Percentiles rank a stretch among this genome's conserved stretches.
These are phyloP conservation scores for Lepidotrigona ventralis DNA, from an alignment of 1,140 invertebrate genomes.

Conservation along the genomic window DNA sequence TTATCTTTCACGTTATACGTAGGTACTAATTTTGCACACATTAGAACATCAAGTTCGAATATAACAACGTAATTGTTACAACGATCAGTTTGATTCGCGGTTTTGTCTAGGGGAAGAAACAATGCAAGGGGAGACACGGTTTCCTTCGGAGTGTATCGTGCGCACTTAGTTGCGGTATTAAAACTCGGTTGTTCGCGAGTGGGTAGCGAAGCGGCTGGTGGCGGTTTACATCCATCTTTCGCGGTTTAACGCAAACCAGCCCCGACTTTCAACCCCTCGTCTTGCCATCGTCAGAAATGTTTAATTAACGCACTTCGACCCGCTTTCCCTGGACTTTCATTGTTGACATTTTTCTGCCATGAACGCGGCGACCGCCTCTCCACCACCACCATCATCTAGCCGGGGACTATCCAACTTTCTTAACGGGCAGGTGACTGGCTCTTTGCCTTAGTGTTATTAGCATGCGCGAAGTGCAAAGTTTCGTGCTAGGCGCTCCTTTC, in stretches of 20 bases:
- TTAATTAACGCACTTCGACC: slow-evolving; percentile 66
- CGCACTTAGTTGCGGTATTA: slow-evolving; percentile 1
- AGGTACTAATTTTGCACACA: no score
- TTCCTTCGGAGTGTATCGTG: not conserved
- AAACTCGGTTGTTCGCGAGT: slow-evolving; percentile 10
- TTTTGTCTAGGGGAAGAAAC: not conserved
- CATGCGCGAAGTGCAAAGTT: slow-evolving; percentile 53
- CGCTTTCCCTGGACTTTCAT: slow-evolving; percentile 53
- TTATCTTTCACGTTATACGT: no score
- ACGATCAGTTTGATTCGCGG: not conserved
- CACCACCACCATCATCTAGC: not conserved
- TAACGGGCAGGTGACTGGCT: slow-evolving; percentile 55
- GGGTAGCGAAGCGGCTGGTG: slow-evolving; percentile 8
- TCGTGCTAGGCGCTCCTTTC: slow-evolving; percentile 25
- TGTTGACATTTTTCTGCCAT: slow-evolving; percentile 60
- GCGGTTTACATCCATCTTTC: slow-evolving; percentile 46
- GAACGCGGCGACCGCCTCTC: slow-evolving; percentile 41
- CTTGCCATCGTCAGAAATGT: slow-evolving; percentile 56
- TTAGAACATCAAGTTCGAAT: no score
- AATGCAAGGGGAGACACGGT: not conserved
- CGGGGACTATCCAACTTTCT: slow-evolving; percentile 58
- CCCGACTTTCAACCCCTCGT: slow-evolving; percentile 38
- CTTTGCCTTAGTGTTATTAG: slow-evolving; percentile 56
- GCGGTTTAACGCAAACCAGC: slow-evolving; percentile 35
- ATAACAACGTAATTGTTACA: not conserved